Evolutionary conservation across 2,797 vertebrate genomes (phyloP).

Genomic region (Sebastes taczanowskii): DNA sequence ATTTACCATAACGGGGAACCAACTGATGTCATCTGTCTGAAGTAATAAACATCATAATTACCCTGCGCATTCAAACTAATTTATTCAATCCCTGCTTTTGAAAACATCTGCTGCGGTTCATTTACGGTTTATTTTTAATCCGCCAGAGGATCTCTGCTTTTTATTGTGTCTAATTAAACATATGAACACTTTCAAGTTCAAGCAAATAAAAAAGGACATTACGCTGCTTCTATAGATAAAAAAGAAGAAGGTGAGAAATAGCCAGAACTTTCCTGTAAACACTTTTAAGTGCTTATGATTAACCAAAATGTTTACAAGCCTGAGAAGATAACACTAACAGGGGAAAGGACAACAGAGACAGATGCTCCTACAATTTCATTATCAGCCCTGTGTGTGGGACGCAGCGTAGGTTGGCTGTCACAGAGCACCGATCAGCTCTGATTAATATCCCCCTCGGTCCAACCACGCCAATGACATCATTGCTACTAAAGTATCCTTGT

Average conservation of each 20-base stretch:
- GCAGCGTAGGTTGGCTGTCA: conserved; percentile 16
- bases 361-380: conserved; percentile 68
- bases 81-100: conserved; percentile 5
- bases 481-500: background rate
- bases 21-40: conserved; percentile 8
- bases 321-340: background rate
- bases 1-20: background rate
- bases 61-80: background rate
- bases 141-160: background rate
- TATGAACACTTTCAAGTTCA: background rate
- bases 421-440: conserved; percentile 40
- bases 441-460: conserved; percentile 50
- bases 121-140: conserved; percentile 1
- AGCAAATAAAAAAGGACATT: background rate
- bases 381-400: conserved; percentile 65
- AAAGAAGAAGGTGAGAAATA: background rate
- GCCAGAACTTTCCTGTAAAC: background rate
- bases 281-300: background rate
- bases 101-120: conserved; percentile 27
- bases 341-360: conserved; percentile 45
- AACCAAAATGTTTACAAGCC: background rate
- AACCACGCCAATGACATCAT: conserved; percentile 21
- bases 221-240: background rate
- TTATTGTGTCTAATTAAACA: background rate
- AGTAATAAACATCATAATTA: conserved; percentile 18